Evolutionary conservation across 2,888 invertebrate genomes (phyloP), one percentile per base, ranked within the genome.

Genomic region (Yponomeuta cagnagella): DNA sequence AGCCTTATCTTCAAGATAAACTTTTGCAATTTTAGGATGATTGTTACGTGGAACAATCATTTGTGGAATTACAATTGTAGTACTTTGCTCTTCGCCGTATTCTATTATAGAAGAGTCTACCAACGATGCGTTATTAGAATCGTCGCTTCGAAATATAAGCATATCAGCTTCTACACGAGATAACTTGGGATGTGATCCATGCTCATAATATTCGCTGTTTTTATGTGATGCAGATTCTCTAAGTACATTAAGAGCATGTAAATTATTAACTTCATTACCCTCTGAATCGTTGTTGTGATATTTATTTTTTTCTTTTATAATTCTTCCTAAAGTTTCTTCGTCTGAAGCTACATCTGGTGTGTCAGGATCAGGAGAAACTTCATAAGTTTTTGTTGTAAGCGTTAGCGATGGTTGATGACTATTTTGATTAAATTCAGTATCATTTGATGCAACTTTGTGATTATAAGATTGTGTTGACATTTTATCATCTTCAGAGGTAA

Each of bases 1-100:
- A 58, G 82, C 78, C 48, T 76, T 77, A 69, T 74, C 72, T 15
- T 48, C 72, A n/a, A 65, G 68, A 63, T 10, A 37, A 10, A 31
- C 30, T 10, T 71, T 68, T 48, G 12, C 12, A n/a, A 9, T 33
- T 69, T 63, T 63, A 15, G 52, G 12, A 58, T 58, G 15, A 58
- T 15, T 58, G 12, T 58, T 15, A 58, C 9, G 8, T 15, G 52
- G 52, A 15, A 58, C 52, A 58, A 15, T 58, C 3, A 15, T 58
- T 12, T 12, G 15, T 15, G 52, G 15, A 15, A 4, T 15, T 58
- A 58, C 12, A 52, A 10, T 12, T 58, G 52, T 58, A 58, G 12
- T 15, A 58, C 12, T 58, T 15, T 58, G 52, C 15, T 58, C 52
- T 58, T 58, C 52, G 15, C 52, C 10, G 52, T 58, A 58, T 15